These are phyloP conservation scores for Plumapathes pennacea DNA, from an alignment of 92 coral and sea anemone genomes.

Conservation along the genomic window DNA sequence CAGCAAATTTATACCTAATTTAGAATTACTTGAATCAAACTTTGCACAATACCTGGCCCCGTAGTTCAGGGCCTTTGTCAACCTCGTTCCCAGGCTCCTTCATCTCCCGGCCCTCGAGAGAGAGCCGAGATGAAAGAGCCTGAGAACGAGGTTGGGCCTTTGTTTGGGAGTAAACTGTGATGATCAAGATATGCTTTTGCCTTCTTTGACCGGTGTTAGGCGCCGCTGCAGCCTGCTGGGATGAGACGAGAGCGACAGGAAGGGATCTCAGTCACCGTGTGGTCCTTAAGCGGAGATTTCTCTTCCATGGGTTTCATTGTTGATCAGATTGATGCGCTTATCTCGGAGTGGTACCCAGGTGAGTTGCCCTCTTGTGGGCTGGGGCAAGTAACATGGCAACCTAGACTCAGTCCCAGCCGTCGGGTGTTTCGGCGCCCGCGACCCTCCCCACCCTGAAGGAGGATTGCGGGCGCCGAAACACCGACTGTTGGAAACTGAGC, in stretches of 20 bases:
- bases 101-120: too few relatives aligned
- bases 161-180: background rate
- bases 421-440: too few relatives aligned
- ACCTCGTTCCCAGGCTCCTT: too few relatives aligned
- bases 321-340: slow-evolving; percentile 92
- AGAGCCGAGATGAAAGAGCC: too few relatives aligned
- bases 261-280: slow-evolving; percentile 81
- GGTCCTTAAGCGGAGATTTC: slow-evolving; percentile 78
- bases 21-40: too few relatives aligned
- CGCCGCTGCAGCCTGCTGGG: slow-evolving; percentile 52
- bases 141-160: background rate
- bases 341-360: slow-evolving; percentile 99
- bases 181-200: background rate
- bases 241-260: slow-evolving; percentile 56
- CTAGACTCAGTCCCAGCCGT: too few relatives aligned
- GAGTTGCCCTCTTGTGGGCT: background rate
- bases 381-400: background rate
- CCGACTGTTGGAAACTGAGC: too few relatives aligned
- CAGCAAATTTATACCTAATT: too few relatives aligned
- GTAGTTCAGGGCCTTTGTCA: too few relatives aligned
- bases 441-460: too few relatives aligned
- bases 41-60: too few relatives aligned
- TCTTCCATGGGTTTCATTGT: slow-evolving; percentile 93
- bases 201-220: slow-evolving; percentile 14
- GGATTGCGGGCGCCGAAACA: too few relatives aligned